phyloP scores from a whole-genome alignment of 2,113 vertebrate species.

The Neotoma lepida region DNA sequence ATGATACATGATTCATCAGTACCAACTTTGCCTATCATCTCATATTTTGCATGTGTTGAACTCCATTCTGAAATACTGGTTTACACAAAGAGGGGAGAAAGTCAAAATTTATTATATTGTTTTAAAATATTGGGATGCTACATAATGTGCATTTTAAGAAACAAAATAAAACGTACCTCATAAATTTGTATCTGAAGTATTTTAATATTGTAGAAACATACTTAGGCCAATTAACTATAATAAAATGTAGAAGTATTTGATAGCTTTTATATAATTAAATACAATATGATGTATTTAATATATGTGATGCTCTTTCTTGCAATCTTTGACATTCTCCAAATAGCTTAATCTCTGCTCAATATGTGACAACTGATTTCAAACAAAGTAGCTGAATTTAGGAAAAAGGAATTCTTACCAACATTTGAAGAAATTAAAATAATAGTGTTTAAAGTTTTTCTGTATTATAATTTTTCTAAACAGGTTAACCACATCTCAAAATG shows the following conservation, averaged over 20 bases:
- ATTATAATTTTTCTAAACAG: neutral
- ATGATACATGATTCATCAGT: neutral
- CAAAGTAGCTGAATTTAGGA: neutral
- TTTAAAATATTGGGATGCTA: neutral
- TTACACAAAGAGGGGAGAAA: neutral
- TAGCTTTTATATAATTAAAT: neutral
- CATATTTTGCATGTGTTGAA: neutral
- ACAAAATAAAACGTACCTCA: neutral
- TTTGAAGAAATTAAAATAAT: neutral
- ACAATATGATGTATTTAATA: neutral
- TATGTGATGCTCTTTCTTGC: neutral
- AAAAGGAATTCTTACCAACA: neutral
- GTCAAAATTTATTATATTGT: neutral
- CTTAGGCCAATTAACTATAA: neutral
- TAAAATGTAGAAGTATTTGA: neutral
- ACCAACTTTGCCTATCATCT: neutral
- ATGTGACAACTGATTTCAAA: neutral
- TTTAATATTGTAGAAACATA: neutral
- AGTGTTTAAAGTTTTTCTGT: neutral
- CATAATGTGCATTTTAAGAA: neutral
- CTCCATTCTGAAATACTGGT: neutral
- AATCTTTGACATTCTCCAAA: neutral
- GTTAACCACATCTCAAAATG: slow-evolving; percentile 51
- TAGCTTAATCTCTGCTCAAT: neutral
- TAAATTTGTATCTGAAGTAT: neutral